Conservation (phyloP, 2,888 invertebrate genomes). For the Pilophorus perplexus region DNA sequence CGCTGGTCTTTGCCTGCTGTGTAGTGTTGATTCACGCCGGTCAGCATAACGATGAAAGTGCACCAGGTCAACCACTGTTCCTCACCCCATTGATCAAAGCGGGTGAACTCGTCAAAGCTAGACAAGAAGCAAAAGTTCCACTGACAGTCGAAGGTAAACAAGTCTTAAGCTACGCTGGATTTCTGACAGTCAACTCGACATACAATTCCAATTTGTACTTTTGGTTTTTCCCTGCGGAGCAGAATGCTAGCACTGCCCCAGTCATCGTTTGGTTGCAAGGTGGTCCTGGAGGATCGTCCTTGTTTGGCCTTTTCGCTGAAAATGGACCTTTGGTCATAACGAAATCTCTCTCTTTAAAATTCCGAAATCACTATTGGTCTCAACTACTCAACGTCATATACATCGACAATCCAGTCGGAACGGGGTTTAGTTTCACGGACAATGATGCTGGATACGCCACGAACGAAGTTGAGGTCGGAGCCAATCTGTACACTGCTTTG, state of each 20-base stretch:
- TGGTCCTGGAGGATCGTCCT: slow-evolving; percentile 76
- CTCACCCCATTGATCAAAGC: slow-evolving; percentile 65
- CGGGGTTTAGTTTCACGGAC: slow-evolving; percentile 83
- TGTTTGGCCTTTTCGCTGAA: slow-evolving; percentile 78
- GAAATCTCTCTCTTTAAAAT: slow-evolving; percentile 82
- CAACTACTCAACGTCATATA: slow-evolving; percentile 74
- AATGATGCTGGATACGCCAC: slow-evolving; percentile 71
- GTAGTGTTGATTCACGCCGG: too few relatives aligned
- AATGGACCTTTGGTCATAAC: slow-evolving; percentile 71
- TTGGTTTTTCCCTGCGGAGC: slow-evolving; percentile 56
- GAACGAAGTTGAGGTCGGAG: slow-evolving; percentile 75
- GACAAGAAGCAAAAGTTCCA: slow-evolving; percentile 40
- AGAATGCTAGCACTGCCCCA: slow-evolving; percentile 56
- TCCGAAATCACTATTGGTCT: slow-evolving; percentile 69
- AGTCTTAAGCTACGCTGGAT: slow-evolving; percentile 61
- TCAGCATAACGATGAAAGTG: too few relatives aligned
- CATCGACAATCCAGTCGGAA: too few relatives aligned
- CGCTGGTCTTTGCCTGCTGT: too few relatives aligned
- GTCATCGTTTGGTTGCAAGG: slow-evolving; percentile 83
- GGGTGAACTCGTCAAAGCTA: slow-evolving; percentile 56
- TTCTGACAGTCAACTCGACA: slow-evolving; percentile 61
- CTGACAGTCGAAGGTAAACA: slow-evolving; percentile 49
- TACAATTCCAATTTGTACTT: slow-evolving; percentile 57
- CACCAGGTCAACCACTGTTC: slow-evolving; percentile 69
- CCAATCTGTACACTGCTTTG: slow-evolving; percentile 71